Base-by-base conservation (phyloP, 2,797 vertebrate genomes). In the Neomorphus geoffroyi region DNA sequence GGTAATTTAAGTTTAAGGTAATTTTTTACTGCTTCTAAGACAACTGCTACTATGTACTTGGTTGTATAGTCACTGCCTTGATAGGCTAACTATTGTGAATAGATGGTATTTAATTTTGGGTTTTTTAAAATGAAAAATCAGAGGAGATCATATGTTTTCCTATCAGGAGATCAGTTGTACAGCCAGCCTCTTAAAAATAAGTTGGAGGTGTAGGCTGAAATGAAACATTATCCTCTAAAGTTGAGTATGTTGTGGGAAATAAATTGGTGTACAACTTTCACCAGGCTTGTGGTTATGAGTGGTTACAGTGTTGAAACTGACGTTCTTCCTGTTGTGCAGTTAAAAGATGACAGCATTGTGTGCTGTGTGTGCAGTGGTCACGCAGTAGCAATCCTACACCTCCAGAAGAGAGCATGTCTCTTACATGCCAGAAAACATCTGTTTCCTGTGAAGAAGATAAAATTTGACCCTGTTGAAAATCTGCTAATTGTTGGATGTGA, bases 381-480 rank as follows among this genome's bases (percentile, higher is more conserved):
- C 70, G 98, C 98, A 0, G 98, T 98, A 73, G 95, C 97, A 33
- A 45, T 98, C 48, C 95, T 98, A 10, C 98, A 98, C 73, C 96
- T 98, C 27, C 97, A 98, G 41, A 97, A 93, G 51, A 91, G 75
- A 61, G 32, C 27, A 1, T 98, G 97, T 90, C 96, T 98, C 61
- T 84, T 98, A 27, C 97, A 95, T 69, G 98, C 98, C 87, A 97
- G 97, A 88, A 98, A 98, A 26, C 98, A 98, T 71, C 95, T 98
- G 17, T 98, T 97, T 72, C 98, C 98, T 16, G 98, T 98, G 85
- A 98, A 88, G 75, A 96, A 87, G 30, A 96, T 98, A 53, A 98
- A 97, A 72, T 97, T 97, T 97, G 97, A 98, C 58, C 97, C 97
- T 1, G 41, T 93, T 72, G 98, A 98, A 95, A 98, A 98, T 65